These are phyloP conservation scores for Aphidius ervi DNA, from an alignment of 1,140 invertebrate genomes.

Conservation along the genomic window DNA sequence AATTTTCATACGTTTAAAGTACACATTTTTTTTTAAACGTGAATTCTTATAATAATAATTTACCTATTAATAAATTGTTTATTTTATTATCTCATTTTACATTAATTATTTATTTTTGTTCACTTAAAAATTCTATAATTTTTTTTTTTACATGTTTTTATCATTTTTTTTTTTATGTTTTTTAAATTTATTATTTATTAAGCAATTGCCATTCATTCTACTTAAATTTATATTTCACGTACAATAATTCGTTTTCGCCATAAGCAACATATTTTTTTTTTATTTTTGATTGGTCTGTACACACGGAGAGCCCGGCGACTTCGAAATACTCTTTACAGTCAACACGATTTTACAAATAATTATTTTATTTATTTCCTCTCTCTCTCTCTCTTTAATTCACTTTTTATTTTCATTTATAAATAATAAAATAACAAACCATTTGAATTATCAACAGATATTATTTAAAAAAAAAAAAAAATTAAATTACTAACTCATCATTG, in stretches of 20 bases:
- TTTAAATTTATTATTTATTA: too few relatives aligned
- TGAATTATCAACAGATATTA: too few relatives aligned
- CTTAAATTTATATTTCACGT: too few relatives aligned
- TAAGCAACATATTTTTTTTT: not conserved
- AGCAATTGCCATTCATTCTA: too few relatives aligned
- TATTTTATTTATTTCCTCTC: conserved; percentile 19
- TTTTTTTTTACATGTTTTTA: conserved; percentile 1
- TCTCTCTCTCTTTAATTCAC: conserved; percentile 20
- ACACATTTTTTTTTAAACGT: not conserved
- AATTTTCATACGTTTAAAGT: not conserved
- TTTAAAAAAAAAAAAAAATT: too few relatives aligned
- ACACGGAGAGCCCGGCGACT: conserved; percentile 32
- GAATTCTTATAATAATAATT: too few relatives aligned
- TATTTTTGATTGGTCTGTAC: conserved; percentile 46
- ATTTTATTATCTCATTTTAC: not conserved
- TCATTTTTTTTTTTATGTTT: too few relatives aligned
- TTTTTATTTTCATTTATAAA: not conserved
- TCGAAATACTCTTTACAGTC: not conserved
- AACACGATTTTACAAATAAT: conserved; percentile 2
- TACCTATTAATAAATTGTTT: not conserved
- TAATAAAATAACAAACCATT: too few relatives aligned
- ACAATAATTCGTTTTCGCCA: too few relatives aligned
- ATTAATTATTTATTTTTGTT: conserved; percentile 1
- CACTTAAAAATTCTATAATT: conserved; percentile 12
- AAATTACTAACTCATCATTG: too few relatives aligned